A percentile compares a stretch with the other conserved stretches of the same genome.
Conservation (phyloP, 2,888 invertebrate genomes). For the Chymomyza caudatula region DNA sequence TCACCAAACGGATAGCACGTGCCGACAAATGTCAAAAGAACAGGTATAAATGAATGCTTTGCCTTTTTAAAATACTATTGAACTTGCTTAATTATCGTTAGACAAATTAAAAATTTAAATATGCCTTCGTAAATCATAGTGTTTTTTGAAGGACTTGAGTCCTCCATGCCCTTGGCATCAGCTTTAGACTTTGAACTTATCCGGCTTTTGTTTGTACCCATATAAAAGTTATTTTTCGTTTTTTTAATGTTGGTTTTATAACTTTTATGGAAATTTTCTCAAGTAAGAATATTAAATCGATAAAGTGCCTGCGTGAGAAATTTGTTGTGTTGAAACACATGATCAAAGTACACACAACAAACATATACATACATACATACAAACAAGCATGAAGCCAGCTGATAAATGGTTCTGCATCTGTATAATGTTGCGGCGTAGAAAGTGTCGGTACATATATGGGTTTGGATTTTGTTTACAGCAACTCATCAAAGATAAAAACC, state of each 20-base stretch:
- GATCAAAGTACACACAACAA: not conserved
- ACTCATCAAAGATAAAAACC: not conserved
- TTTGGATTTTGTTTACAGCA: not conserved
- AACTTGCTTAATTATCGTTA: not conserved
- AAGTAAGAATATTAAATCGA: no score
- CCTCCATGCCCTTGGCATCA: not conserved
- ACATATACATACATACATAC: not conserved
- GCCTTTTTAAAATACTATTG: not conserved
- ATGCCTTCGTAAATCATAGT: not conserved
- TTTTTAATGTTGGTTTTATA: not conserved
- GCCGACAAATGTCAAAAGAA: not conserved
- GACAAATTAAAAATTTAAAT: not conserved
- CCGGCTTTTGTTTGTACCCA: no score
- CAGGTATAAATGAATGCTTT: not conserved
- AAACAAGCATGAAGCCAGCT: not conserved
- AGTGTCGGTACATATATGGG: not conserved
- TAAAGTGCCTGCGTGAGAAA: not conserved
- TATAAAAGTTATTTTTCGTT: no score
- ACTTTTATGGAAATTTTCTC: not conserved
- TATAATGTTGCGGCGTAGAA: not conserved
- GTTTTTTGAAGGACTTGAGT: not conserved
- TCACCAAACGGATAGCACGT: not conserved
- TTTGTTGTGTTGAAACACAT: not conserved
- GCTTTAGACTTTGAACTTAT: not conserved
- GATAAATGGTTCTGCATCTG: not conserved